A percentile compares a stretch with the other conserved stretches of the same genome.
These are phyloP conservation scores for Drosophila lowei DNA, from an alignment of 1,140 invertebrate genomes.

Conservation along the genomic window DNA sequence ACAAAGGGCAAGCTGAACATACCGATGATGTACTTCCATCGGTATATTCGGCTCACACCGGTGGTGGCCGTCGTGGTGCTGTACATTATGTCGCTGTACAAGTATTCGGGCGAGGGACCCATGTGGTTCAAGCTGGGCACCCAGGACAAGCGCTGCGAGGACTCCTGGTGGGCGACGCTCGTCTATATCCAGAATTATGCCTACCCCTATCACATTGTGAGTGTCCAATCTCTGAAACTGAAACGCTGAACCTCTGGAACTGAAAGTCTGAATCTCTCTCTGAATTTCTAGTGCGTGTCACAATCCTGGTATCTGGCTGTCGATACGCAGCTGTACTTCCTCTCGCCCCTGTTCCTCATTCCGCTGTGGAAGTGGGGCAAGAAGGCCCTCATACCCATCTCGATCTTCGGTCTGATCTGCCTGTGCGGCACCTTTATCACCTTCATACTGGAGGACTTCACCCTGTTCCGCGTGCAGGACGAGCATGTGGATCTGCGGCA, in stretches of 20 bases:
- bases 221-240: slow-evolving; percentile 6
- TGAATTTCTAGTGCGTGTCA: slow-evolving; percentile 91
- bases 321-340: slow-evolving; percentile 92
- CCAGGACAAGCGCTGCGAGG: slow-evolving; percentile 87
- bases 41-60: slow-evolving; percentile 86
- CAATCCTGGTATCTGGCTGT: slow-evolving; percentile 95
- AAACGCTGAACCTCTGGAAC: too few relatives aligned
- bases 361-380: slow-evolving; percentile 87
- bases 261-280: background rate
- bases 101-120: slow-evolving; percentile 86
- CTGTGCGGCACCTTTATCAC: slow-evolving; percentile 87
- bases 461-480: slow-evolving; percentile 75
- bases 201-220: slow-evolving; percentile 77
- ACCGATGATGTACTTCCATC: slow-evolving; percentile 84
- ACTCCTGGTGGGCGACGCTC: slow-evolving; percentile 93
- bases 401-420: slow-evolving; percentile 84
- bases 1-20: slow-evolving; percentile 84
- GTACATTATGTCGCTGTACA: slow-evolving; percentile 83
- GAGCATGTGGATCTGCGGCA: slow-evolving; percentile 81
- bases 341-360: slow-evolving; percentile 90
- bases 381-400: slow-evolving; percentile 85
- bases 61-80: slow-evolving; percentile 85
- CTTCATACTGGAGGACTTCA: slow-evolving; percentile 85
- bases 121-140: slow-evolving; percentile 84
- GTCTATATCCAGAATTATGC: slow-evolving; percentile 94